Conservation (phyloP, 2,888 invertebrate genomes). For the Microplitis deprimator region DNA sequence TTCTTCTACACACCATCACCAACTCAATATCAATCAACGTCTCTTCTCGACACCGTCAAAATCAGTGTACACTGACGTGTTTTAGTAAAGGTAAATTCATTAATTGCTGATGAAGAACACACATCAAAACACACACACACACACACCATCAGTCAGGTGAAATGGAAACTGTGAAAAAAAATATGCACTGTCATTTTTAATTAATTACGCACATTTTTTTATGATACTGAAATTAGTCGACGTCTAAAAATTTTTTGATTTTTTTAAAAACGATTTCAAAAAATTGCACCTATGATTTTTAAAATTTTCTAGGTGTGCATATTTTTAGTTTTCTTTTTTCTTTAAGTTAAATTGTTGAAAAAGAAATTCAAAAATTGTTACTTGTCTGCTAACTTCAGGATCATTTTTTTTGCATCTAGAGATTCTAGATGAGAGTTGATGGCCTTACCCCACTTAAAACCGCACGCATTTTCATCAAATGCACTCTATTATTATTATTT, state of each 20-base stretch:
- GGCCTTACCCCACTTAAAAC: constrained; percentile 14
- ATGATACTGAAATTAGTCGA: too few relatives aligned
- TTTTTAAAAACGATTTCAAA: too few relatives aligned
- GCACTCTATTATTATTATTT: not conserved
- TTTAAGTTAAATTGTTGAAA: too few relatives aligned
- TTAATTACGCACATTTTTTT: constrained; percentile 2
- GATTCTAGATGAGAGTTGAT: constrained; percentile 23
- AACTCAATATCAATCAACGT: constrained; percentile 53
- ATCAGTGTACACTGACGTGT: constrained; percentile 50
- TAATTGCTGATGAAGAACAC: constrained; percentile 20
- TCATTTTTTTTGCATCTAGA: not conserved
- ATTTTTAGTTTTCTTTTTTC: too few relatives aligned
- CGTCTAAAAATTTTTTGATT: too few relatives aligned
- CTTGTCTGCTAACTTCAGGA: too few relatives aligned
- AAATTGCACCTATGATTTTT: too few relatives aligned
- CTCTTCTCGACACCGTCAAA: constrained; percentile 36
- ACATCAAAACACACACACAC: not conserved
- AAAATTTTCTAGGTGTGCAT: too few relatives aligned
- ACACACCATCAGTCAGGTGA: constrained; percentile 5
- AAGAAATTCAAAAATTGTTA: too few relatives aligned
- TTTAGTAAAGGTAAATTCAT: constrained; percentile 66
- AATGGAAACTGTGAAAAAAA: constrained; percentile 9
- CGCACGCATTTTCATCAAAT: constrained; percentile 27
- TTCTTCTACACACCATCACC: constrained; percentile 62
- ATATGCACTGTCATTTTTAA: not conserved